Percentiles rank a stretch among this genome's conserved stretches.
phyloP scores from a whole-genome alignment of 2,888 invertebrate genomes.

The Mesoligia furuncula region DNA sequence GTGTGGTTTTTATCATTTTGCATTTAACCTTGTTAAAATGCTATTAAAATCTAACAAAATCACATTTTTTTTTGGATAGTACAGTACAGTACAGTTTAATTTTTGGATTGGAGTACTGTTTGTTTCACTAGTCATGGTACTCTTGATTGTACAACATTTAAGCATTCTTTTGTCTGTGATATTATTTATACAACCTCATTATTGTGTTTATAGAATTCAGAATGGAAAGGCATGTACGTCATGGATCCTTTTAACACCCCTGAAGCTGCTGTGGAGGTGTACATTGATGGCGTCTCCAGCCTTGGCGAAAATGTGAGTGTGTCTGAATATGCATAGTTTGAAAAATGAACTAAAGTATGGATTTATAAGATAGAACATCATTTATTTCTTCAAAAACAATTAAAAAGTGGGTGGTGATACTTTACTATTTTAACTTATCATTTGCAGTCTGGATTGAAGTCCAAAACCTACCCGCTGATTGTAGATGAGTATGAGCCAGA shows the following conservation, averaged over 20 bases:
- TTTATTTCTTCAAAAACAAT: conserved; percentile 4
- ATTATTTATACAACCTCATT: not conserved
- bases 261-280: conserved; percentile 93
- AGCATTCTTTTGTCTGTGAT: not conserved
- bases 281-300: conserved; percentile 92
- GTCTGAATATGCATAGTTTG: not conserved
- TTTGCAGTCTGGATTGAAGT: conserved; percentile 83
- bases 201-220: conserved; percentile 85
- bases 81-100: too few species aligned
- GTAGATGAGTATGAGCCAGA: conserved; percentile 92
- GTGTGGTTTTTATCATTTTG: not conserved
- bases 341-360: not conserved
- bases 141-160: not conserved
- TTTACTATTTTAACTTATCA: not conserved
- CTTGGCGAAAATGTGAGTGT: conserved; percentile 86
- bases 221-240: conserved; percentile 93
- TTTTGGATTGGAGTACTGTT: not conserved
- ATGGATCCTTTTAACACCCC: conserved; percentile 93
- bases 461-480: conserved; percentile 89
- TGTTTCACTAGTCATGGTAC: not conserved
- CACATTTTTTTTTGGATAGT: too few species aligned
- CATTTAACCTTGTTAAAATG: not conserved
- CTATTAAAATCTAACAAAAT: not conserved
- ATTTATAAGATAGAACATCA: not conserved
- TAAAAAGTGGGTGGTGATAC: not conserved